These are phyloP conservation scores for Gymnarchus niloticus DNA, from an alignment of 2,113 vertebrate genomes.

Conservation along the genomic window DNA sequence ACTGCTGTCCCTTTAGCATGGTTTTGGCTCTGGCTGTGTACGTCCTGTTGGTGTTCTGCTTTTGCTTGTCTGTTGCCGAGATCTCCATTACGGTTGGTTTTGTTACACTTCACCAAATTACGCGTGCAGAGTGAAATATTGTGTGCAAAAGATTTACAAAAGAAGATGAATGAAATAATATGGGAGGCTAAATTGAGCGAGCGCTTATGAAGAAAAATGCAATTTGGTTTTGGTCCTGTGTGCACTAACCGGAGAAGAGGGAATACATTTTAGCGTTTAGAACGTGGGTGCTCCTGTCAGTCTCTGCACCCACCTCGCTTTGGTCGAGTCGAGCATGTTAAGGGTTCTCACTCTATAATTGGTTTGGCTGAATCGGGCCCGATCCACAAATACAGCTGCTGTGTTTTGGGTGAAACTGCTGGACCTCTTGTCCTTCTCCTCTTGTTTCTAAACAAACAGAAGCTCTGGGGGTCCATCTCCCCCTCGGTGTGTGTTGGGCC, in stretches of 20 bases:
- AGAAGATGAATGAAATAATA: conserved; percentile 1
- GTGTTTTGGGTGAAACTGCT: not conserved
- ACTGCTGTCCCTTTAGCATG: not conserved
- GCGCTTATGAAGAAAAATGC: not conserved
- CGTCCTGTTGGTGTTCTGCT: not conserved
- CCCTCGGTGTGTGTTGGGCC: not conserved
- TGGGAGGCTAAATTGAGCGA: not conserved
- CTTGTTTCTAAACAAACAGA: not conserved
- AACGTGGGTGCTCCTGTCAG: not conserved
- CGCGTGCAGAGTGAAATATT: not conserved
- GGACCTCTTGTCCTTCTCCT: not conserved
- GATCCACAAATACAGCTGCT: not conserved
- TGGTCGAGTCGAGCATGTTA: not conserved
- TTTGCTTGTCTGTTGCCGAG: not conserved
- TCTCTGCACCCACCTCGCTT: not conserved
- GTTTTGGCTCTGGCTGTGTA: not conserved
- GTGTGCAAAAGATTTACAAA: not conserved
- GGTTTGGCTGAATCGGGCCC: not conserved
- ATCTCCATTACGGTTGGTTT: not conserved
- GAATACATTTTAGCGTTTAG: not conserved
- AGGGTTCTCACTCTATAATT: not conserved
- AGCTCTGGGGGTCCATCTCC: not conserved
- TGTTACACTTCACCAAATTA: not conserved
- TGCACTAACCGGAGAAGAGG: not conserved
- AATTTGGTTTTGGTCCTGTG: not conserved